Percentiles rank a stretch among this genome's conserved stretches.
These are phyloP conservation scores for Leuctra nigra DNA, from an alignment of 2,888 invertebrate species.

Conservation along the genomic window DNA sequence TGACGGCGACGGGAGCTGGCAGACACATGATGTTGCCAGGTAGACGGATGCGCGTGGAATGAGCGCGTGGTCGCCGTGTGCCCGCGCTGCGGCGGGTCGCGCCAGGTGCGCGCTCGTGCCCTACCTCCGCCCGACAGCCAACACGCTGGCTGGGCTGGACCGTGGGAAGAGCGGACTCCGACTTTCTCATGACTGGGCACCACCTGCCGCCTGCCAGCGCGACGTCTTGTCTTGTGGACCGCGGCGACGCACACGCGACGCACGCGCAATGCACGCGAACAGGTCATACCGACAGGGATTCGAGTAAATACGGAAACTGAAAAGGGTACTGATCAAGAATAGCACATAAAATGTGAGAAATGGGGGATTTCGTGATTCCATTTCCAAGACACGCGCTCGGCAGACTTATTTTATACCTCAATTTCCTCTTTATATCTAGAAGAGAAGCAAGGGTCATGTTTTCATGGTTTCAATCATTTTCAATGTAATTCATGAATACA, in stretches of 20 bases:
- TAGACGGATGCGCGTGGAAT: too few species aligned
- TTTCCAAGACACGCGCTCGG: too few species aligned
- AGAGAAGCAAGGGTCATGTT: not conserved
- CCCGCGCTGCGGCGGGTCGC: not conserved
- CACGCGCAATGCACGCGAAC: not conserved
- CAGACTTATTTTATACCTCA: not conserved
- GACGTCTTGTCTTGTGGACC: not conserved
- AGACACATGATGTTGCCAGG: too few species aligned
- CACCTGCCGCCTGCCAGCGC: not conserved
- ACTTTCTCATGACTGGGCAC: constrained; percentile 8
- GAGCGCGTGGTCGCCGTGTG: constrained; percentile 5
- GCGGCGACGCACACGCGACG: not conserved
- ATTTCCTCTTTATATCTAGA: not conserved
- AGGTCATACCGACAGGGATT: not conserved
- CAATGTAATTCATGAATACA: too few species aligned
- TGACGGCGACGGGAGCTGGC: too few species aligned
- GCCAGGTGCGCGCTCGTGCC: constrained; percentile 14
- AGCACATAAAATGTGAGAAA: not conserved
- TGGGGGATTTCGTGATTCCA: not conserved
- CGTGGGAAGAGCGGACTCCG: constrained; percentile 22
- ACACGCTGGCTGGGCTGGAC: not conserved
- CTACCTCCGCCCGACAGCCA: not conserved
- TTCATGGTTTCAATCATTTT: too few species aligned
- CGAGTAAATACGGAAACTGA: not conserved
- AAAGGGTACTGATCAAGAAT: not conserved